phyloP scores from a whole-genome alignment of 2,797 vertebrate genomes.

The Onychomys torridus region DNA sequence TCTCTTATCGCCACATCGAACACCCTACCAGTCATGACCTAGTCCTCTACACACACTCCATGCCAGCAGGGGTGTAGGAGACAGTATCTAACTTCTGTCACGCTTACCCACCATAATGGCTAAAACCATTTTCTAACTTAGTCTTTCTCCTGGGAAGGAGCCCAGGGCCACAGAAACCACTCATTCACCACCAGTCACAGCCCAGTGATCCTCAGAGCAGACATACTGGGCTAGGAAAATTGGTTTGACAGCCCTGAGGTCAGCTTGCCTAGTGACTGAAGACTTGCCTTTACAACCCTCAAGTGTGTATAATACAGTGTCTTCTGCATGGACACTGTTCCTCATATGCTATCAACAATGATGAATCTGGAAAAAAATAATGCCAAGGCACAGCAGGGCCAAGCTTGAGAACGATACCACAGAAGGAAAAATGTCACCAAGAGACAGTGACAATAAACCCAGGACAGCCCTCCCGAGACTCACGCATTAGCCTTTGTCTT shows the following conservation, averaged over 20 bases:
- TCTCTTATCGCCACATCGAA: conserved; percentile 49
- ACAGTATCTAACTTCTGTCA: conserved; percentile 35
- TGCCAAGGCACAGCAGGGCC: neutral
- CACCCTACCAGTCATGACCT: neutral
- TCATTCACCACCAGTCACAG: conserved; percentile 54
- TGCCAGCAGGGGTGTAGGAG: neutral
- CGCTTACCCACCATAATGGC: neutral
- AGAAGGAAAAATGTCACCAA: conserved; percentile 22
- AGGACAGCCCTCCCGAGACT: neutral
- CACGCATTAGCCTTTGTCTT: neutral
- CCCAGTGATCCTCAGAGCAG: conserved; percentile 46
- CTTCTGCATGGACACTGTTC: conserved; percentile 1
- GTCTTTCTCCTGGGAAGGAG: conserved; percentile 58
- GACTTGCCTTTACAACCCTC: conserved; percentile 48
- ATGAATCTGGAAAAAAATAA: conserved; percentile 44
- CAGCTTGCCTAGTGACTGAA: conserved; percentile 57
- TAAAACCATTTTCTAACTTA: conserved; percentile 65
- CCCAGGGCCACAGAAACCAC: conserved; percentile 52
- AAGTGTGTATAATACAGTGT: neutral
- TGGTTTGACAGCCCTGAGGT: conserved; percentile 62
- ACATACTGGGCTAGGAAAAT: conserved; percentile 41
- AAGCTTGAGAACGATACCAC: neutral
- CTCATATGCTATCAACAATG: neutral
- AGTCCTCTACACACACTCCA: neutral
- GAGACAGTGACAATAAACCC: neutral